phyloP scores from a whole-genome alignment of 2,888 invertebrate genomes.

The Lingula anatina region DNA sequence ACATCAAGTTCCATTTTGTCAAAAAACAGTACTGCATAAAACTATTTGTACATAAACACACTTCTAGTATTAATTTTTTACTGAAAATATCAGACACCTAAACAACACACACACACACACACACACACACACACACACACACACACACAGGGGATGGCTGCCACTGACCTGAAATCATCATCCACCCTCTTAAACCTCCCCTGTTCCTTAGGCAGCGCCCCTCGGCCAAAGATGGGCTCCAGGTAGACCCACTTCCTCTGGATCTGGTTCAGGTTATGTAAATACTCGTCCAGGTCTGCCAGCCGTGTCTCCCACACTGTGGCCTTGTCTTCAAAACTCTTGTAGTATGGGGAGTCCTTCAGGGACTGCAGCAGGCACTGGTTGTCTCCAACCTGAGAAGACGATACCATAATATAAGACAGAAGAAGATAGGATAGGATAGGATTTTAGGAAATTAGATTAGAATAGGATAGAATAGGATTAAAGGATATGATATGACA shows the following conservation, averaged over 20 bases:
- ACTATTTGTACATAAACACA: too few species aligned
- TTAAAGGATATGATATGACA: too few species aligned
- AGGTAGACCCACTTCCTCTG: conserved; percentile 95
- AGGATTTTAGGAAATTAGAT: too few species aligned
- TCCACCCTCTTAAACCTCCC: conserved; percentile 77
- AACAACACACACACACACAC: too few species aligned
- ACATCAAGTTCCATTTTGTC: too few species aligned
- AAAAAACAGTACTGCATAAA: too few species aligned
- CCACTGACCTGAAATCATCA: conserved; percentile 66
- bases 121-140: too few species aligned
- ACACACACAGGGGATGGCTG: conserved; percentile 9
- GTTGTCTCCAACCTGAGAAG: conserved; percentile 70
- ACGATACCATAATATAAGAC: too few species aligned
- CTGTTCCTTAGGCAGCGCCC: conserved; percentile 70
- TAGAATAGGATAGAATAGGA: too few species aligned
- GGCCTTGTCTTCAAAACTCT: conserved; percentile 74
- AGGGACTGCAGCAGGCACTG: conserved; percentile 76
- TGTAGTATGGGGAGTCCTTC: conserved; percentile 77
- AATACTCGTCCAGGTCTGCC: conserved; percentile 69
- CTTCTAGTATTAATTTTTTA: too few species aligned
- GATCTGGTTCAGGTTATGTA: conserved; percentile 72
- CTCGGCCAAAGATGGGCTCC: conserved; percentile 88
- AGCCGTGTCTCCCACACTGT: conserved; percentile 76
- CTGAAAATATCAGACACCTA: too few species aligned
- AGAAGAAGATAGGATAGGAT: too few species aligned